Percentiles rank a stretch among this genome's conserved stretches.
These are phyloP conservation scores for Alfaro cultratus DNA, from an alignment of 2,797 vertebrate species.

Conservation along the genomic window DNA sequence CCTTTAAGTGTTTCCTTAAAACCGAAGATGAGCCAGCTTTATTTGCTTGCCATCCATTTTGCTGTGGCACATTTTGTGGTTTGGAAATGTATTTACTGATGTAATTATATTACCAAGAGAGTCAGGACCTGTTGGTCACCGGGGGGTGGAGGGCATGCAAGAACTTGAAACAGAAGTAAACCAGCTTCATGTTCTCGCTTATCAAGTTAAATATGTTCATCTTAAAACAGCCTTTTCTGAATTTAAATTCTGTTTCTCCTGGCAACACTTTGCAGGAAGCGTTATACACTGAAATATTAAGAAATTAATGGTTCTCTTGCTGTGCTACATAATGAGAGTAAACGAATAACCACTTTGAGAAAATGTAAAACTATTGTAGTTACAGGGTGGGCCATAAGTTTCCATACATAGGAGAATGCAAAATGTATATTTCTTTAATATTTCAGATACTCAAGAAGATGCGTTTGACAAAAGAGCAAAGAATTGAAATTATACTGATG, in stretches of 20 bases:
- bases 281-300: conserved; percentile 9
- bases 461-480: no score
- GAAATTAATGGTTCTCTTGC: conserved; percentile 14
- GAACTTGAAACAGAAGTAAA: conserved; percentile 5
- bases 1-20: conserved; percentile 25
- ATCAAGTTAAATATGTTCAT: conserved; percentile 21
- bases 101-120: conserved; percentile 46
- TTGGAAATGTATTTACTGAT: conserved; percentile 23
- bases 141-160: conserved; percentile 14
- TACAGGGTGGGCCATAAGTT: no score
- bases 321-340: conserved; percentile 15
- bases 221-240: conserved; percentile 1
- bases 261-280: neutral
- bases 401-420: no score
- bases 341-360: neutral
- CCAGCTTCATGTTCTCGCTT: neutral
- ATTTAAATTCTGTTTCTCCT: neutral
- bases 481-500: no score
- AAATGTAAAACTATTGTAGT: neutral
- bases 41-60: conserved; percentile 30
- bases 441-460: no score
- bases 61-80: conserved; percentile 32
- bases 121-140: conserved; percentile 17
- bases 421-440: no score
- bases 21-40: conserved; percentile 44